Base-by-base conservation (phyloP, 2,888 invertebrate genomes). In the Enoplolaimus lenunculus region DNA sequence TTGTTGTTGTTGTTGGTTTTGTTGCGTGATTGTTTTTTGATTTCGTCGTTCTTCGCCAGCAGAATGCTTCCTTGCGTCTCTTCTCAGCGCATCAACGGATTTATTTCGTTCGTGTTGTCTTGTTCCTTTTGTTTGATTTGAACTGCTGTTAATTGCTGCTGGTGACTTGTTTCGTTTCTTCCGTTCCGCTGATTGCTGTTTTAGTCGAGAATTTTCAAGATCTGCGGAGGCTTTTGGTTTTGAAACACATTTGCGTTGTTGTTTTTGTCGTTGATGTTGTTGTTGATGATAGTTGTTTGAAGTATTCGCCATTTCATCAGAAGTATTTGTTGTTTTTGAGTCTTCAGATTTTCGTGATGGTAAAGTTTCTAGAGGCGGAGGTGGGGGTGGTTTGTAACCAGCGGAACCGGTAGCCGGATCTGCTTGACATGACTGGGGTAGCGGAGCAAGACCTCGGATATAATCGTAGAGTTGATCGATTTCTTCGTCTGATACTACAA, bases 401-500 rank as follows among this genome's bases (percentile, higher is more conserved):
- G n/a, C n/a, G n/a, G n/a, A n/a, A n/a, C n/a, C n/a, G n/a, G n/a
- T n/a, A n/a, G n/a, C n/a, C n/a, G n/a, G n/a, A 76, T 77, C 60
- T 75, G 74, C 3, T 73, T 75, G 75, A 76, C 34, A 79, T 74
- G 60, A 21, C 81, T 90, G 90, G 2, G 93, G 91, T 34, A 91
- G 85, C 1, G 91, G 91, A 68, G 92, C 92, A 76, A 93, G 89
- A 0, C 93, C 93, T 73, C 93, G 85, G 0, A 94, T 92, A 81
- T 93, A 94, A 80, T 93, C 92, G 81, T 94, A 94, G 75, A 94
- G 91, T 82, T 93, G 91, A 84, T 94, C 93, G 76, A 94, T 92
- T 83, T 94, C 93, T 77, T 93, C 91, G 82, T 93, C 92, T 33
- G 33, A 34, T 7, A 31, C 33, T n/a, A 34, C 34, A 34, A 34